A percentile compares a stretch with the other conserved stretches of the same genome.
Evolutionary conservation across 2,888 invertebrate genomes (phyloP).

Genomic region (Uropetala carovei): DNA sequence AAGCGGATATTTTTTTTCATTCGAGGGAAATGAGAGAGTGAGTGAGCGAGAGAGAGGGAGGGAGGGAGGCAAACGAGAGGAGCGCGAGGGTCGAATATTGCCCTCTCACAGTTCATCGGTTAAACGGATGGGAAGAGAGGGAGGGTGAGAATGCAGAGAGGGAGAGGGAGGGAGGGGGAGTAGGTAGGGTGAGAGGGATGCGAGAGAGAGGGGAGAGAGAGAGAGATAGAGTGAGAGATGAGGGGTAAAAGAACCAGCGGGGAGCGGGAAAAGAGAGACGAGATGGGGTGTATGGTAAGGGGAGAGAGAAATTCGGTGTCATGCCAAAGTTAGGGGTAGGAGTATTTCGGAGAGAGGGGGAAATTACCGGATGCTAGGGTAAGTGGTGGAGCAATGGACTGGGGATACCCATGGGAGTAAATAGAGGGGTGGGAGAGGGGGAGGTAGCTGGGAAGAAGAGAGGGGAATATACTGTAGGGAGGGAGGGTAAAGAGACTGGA

Average conservation of each 20-base stretch:
- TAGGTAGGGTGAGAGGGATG: neutral
- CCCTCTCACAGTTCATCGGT: conserved; percentile 10
- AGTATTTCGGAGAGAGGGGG: neutral
- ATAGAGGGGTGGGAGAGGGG: neutral
- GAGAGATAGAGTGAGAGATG: conserved; percentile 1
- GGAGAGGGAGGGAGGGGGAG: neutral
- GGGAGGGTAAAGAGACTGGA: neutral
- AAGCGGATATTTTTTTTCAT: conserved; percentile 7
- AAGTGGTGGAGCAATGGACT: conserved; percentile 35
- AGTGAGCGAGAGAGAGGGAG: neutral
- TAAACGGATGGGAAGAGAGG: neutral
- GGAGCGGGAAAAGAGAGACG: neutral
- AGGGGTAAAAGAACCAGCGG: neutral
- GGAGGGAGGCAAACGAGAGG: neutral
- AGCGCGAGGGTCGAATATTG: neutral
- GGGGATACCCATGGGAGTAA: conserved; percentile 27
- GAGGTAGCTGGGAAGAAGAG: neutral
- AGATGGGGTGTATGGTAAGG: neutral
- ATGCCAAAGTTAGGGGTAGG: neutral
- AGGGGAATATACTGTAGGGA: neutral
- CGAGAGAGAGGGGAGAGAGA: neutral
- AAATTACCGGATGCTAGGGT: conserved; percentile 35
- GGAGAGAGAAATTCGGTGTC: no score
- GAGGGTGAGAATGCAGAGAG: neutral
- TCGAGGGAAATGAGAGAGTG: conserved; percentile 4